Conservation (phyloP, 1,140 invertebrate species). For the Magallana ariakensis region DNA sequence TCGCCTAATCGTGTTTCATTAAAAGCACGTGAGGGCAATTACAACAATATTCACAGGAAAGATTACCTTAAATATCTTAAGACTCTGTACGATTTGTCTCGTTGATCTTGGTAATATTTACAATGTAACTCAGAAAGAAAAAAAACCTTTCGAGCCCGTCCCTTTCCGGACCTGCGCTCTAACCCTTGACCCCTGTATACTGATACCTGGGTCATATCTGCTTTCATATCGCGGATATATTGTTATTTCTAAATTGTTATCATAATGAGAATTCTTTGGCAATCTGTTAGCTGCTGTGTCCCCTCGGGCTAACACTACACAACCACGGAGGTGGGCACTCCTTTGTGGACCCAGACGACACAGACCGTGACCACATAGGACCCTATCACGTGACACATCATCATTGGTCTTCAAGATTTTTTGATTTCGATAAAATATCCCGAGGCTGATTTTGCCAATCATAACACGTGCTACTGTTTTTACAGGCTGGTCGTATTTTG, state of each 20-base stretch:
- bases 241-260: constrained; percentile 33
- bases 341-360: constrained; percentile 14
- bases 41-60: background rate
- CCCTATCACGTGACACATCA: constrained; percentile 7
- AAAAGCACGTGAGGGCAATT: background rate
- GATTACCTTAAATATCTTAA: too few relatives aligned
- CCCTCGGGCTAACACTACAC: background rate
- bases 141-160: background rate
- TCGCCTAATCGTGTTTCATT: background rate
- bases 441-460: background rate
- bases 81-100: too few relatives aligned
- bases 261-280: constrained; percentile 28
- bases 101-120: too few relatives aligned
- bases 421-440: constrained; percentile 27
- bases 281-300: constrained; percentile 23
- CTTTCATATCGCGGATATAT: constrained; percentile 20
- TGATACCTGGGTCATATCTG: constrained; percentile 29
- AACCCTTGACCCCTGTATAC: constrained; percentile 5
- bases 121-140: too few relatives aligned
- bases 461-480: background rate
- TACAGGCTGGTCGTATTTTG: too few relatives aligned
- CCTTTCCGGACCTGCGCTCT: background rate
- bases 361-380: background rate
- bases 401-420: background rate
- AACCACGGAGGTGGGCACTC: background rate